Evolutionary conservation across 2,113 vertebrate species (phyloP).

Genomic region (Panthera leo): DNA sequence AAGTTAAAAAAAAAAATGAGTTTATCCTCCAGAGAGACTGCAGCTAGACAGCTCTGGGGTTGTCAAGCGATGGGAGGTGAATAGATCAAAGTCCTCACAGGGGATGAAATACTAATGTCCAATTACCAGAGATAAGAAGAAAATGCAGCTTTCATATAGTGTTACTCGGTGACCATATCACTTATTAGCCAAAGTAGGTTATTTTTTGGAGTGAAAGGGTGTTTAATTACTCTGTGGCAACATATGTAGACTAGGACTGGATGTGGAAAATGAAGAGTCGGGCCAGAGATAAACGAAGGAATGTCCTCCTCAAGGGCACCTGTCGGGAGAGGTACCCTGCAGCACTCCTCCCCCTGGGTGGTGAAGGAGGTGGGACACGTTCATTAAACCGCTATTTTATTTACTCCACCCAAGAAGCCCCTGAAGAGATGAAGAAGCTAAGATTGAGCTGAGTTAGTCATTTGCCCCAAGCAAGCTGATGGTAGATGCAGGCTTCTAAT

Average conservation of each 20-base stretch:
- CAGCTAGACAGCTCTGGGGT: background rate
- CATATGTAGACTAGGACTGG: background rate
- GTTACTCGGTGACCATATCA: background rate
- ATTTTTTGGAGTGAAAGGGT: background rate
- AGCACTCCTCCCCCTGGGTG: fast-evolving
- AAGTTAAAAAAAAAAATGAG: slow-evolving; percentile 27
- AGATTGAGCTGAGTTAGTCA: background rate
- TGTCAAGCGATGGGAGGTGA: slow-evolving; percentile 27
- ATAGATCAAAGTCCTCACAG: background rate
- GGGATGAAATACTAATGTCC: background rate
- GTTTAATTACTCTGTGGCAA: background rate
- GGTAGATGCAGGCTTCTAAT: background rate
- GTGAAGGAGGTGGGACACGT: background rate
- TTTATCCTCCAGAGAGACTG: slow-evolving; percentile 31
- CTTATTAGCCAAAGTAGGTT: background rate
- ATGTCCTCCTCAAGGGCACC: background rate
- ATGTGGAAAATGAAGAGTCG: background rate
- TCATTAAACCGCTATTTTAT: background rate
- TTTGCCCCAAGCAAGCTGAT: background rate
- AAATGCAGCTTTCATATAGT: background rate
- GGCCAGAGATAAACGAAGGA: background rate
- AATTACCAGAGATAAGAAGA: background rate
- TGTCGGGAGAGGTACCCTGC: background rate
- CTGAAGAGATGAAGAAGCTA: background rate
- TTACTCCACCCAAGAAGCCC: background rate